phyloP scores from a whole-genome alignment of 2,797 vertebrate species.

The Rousettus madagascariensis region DNA sequence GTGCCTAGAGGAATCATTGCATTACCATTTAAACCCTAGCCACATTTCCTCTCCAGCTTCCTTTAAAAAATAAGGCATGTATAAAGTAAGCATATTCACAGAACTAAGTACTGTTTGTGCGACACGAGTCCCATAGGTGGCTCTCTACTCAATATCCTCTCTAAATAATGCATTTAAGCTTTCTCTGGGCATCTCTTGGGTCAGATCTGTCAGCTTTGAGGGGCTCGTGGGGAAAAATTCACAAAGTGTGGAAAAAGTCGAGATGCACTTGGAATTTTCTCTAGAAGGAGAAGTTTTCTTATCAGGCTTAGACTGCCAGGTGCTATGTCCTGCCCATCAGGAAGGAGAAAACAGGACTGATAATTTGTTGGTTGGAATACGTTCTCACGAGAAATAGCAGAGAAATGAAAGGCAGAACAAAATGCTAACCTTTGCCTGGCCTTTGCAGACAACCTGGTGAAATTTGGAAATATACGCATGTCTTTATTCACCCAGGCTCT shows the following conservation, averaged over 20 bases:
- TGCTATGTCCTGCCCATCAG: background rate
- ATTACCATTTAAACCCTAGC: background rate
- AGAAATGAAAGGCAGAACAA: background rate
- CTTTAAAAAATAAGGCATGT: background rate
- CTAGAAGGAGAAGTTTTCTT: background rate
- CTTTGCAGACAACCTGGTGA: constrained; percentile 50
- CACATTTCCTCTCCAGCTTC: background rate
- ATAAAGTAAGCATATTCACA: background rate
- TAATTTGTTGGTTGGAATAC: constrained; percentile 6
- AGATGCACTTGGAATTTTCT: constrained; percentile 2
- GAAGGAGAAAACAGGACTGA: background rate
- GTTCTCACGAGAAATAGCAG: background rate
- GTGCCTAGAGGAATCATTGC: background rate
- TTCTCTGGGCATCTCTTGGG: background rate
- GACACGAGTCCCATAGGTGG: background rate
- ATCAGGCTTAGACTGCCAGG: background rate
- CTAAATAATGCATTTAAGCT: background rate
- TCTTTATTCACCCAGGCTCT: constrained; percentile 55
- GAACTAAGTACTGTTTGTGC: background rate
- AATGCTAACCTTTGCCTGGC: constrained; percentile 44
- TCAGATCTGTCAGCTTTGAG: background rate
- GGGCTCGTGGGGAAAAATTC: background rate
- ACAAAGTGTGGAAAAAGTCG: background rate
- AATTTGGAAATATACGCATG: constrained; percentile 61
- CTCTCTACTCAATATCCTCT: background rate